Evolutionary conservation across 2,113 vertebrate genomes (phyloP), one percentile per base, ranked within the genome.

Genomic region (Monopterus albus): DNA sequence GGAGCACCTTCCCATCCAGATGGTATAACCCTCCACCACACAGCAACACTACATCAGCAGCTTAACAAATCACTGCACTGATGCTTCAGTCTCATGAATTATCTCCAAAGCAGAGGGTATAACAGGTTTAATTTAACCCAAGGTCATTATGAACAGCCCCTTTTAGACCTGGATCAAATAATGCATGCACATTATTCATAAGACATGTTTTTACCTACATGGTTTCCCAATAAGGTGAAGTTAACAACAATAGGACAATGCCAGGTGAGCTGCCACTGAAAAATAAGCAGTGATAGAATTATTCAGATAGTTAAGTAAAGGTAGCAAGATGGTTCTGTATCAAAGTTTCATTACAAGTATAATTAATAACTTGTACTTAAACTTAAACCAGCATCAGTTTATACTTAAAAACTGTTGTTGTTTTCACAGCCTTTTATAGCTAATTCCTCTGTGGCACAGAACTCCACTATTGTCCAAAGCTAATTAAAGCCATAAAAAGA

Each of bases 1-100:
- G 86, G 95, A 95, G n/a, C 82, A 91, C 31, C 31, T 95, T 42
- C 92, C 95, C 21, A 90, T 97, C 35, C 91, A 94, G 50, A 97
- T 94, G 95, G 96, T 96, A 84, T 2, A 9, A 42, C 14, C 58
- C n/a, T 25, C 47, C 78, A 55, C 69, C 49, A 43, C 36, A 58
- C 59, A 55, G 52, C 1, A 8, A 43, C 61, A 33, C 33, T 3
- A 45, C 50, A 35, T 18, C 50, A 46, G 20, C 39, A 55, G 43
- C 33, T 40, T 42, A 47, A 33, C 17, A 23, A 64, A 58, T 28
- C 31, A 38, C 29, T 9, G 17, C 73, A 38, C 33, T 17, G 17
- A 20, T 31, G 14, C 10, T 36, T 43, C n/a, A 21, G 10, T 1
- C 38, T 79, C 43, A 36, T 69, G 12, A 78, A 80, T 78, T 49